Base-by-base conservation (phyloP, 2,888 invertebrate species). In the Bugula neritina region DNA sequence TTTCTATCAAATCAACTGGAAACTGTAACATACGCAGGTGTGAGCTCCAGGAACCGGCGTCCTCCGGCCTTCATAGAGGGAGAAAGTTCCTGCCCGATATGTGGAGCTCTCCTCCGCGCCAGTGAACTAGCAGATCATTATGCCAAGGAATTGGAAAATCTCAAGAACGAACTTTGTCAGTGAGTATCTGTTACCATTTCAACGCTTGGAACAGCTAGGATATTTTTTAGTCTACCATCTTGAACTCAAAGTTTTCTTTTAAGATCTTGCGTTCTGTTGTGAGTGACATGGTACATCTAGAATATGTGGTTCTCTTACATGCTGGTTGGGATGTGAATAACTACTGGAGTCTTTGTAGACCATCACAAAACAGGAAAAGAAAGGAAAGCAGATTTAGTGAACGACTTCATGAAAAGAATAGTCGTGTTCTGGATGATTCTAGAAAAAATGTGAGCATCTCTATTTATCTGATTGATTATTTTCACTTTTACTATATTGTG, bases 61-160 rank as follows among this genome's bases (percentile, higher is more conserved):
- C 63, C 63, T 17, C 63, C 63, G 27, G 63, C 63, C 27, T 63
- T 63, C n/a, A 63, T 63, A 29, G 63, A 63, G n/a, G 63, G 63
- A 31, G 29, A 63, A n/a, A 63, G 63, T 27, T 13, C 63, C 2
- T 63, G 63, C n/a, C 63, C 63, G 31, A 25, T 63, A 1, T 63
- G 63, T 63, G 63, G 63, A 21, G 21, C 63, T n/a, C 63, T 63
- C 13, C 63, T 63, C 5, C 2, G 63, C 2, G 63, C 63, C n/a
- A 63, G 63, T 63, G 63, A 63, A 63, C n/a, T 63, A 10, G 63
- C 34, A 25, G 63, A 63, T 2, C 63, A 63, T n/a, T 63, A 63
- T n/a, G 10, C 21, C 25, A 63, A 63, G 34, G 63, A 63, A 34
- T 13, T 63, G 27, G 34, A 63, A 31, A 17, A 21, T 27, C 21